phyloP scores from a whole-genome alignment of 2,888 invertebrate genomes.

The Heliconius charithonia region DNA sequence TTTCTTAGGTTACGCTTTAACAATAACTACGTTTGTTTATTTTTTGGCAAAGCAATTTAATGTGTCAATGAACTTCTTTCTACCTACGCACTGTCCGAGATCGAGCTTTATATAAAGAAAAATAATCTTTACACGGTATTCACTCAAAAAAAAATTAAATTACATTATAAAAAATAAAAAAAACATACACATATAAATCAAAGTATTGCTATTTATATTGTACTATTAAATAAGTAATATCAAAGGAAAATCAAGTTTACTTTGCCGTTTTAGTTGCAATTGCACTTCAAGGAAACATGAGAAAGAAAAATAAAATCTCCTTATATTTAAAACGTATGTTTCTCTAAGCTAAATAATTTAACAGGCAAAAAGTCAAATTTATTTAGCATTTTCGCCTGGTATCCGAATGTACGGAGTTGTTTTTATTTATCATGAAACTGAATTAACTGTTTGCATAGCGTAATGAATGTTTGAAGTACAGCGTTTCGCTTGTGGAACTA shows the following conservation, averaged over 20 bases:
- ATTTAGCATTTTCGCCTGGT: constrained; percentile 32
- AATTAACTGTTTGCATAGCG: constrained; percentile 36
- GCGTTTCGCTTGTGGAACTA: constrained; percentile 30
- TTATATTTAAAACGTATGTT: constrained; percentile 29
- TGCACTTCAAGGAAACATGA: not conserved
- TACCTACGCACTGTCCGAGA: not conserved
- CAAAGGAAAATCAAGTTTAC: not conserved
- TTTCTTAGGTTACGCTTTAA: not conserved
- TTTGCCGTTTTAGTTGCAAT: not conserved
- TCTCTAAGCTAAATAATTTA: constrained; percentile 37
- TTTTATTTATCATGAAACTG: constrained; percentile 40
- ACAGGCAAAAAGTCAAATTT: constrained; percentile 31
- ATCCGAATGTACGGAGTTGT: constrained; percentile 34
- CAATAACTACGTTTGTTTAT: not conserved
- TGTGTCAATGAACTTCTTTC: constrained; percentile 23
- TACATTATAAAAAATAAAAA: not conserved
- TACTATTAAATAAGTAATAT: not conserved
- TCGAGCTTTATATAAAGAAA: constrained; percentile 7
- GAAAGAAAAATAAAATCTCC: not conserved
- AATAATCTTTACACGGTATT: not conserved
- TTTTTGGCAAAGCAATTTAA: constrained; percentile 17
- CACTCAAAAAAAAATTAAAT: not conserved
- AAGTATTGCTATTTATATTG: not conserved
- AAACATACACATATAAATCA: not conserved
- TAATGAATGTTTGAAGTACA: constrained; percentile 41